Percentiles rank a stretch among this genome's conserved stretches.
Conservation (phyloP, 2,113 vertebrate species). For the Grus americana region DNA sequence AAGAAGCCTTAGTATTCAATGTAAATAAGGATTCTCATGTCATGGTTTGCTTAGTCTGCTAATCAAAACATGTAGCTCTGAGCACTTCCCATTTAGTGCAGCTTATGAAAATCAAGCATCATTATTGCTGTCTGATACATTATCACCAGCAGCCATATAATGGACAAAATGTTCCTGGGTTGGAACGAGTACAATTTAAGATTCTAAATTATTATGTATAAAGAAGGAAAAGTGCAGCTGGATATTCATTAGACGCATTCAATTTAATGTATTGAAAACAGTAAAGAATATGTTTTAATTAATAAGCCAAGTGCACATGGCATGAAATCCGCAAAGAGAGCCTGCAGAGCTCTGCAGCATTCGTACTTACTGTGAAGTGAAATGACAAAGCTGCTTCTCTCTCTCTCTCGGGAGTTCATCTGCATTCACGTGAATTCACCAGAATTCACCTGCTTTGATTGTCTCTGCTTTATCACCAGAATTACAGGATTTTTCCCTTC, state of each 20-base stretch:
- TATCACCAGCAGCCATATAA: conserved; percentile 33
- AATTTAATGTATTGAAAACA: conserved; percentile 46
- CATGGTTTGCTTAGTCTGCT: conserved; percentile 37
- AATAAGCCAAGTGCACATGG: conserved; percentile 26
- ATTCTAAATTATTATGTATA: conserved; percentile 45
- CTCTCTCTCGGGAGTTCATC: neutral
- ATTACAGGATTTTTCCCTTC: neutral
- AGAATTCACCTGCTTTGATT: neutral
- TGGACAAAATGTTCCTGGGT: conserved; percentile 34
- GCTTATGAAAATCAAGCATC: conserved; percentile 59
- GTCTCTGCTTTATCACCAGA: neutral
- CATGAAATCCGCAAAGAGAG: neutral
- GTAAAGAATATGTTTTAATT: conserved; percentile 64
- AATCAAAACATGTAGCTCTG: conserved; percentile 58
- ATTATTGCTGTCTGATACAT: conserved; percentile 41
- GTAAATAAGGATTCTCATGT: neutral
- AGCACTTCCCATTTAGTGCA: conserved; percentile 28
- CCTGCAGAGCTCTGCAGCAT: neutral
- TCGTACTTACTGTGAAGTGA: neutral
- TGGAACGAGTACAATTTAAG: conserved; percentile 45
- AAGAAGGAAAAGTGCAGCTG: conserved; percentile 49
- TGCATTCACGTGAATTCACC: neutral
- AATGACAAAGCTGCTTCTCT: neutral
- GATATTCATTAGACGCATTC: conserved; percentile 53
- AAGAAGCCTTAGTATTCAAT: neutral